These are phyloP conservation scores for Coreius guichenoti DNA, from an alignment of 2,797 vertebrate species.

Conservation along the genomic window DNA sequence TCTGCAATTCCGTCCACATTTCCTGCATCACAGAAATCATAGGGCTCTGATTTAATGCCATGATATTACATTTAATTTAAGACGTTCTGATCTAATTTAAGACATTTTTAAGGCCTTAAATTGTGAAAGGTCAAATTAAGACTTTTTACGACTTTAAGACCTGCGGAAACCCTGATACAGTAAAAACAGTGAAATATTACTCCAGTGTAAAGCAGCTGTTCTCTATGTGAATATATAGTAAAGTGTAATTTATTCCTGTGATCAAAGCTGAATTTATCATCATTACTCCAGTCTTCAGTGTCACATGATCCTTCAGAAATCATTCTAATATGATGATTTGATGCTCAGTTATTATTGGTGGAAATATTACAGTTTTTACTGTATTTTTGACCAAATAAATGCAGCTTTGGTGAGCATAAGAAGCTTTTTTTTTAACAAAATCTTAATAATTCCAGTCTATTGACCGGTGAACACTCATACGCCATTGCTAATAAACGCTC, in stretches of 20 bases:
- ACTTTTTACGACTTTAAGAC: too few species aligned
- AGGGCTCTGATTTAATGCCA: too few species aligned
- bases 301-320: too few species aligned
- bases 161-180: background rate
- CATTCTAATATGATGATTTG: too few species aligned
- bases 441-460: background rate
- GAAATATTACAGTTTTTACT: background rate
- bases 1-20: too few species aligned
- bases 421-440: background rate
- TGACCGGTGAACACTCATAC: background rate
- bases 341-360: background rate
- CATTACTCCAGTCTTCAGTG: too few species aligned
- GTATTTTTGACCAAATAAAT: background rate
- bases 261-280: too few species aligned
- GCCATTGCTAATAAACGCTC: background rate
- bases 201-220: background rate
- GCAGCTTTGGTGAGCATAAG: background rate
- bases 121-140: too few species aligned
- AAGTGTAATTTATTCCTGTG: background rate
- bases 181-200: background rate
- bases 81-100: too few species aligned
- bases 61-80: too few species aligned
- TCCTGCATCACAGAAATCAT: too few species aligned
- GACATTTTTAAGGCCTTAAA: too few species aligned
- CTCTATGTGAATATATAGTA: background rate